phyloP scores from a whole-genome alignment of 2,797 vertebrate genomes.

The Gastrophryne carolinensis region DNA sequence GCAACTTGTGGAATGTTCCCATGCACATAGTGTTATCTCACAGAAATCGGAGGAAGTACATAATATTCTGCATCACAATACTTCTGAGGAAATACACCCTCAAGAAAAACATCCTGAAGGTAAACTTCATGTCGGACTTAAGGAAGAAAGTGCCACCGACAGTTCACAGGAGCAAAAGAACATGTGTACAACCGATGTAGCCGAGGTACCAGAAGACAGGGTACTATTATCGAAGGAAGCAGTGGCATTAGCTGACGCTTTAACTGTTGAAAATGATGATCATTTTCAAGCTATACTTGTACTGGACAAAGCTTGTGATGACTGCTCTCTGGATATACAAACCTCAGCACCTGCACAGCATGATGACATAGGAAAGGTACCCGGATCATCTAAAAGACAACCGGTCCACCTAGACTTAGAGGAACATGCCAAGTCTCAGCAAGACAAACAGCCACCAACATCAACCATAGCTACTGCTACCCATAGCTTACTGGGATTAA shows the following conservation, averaged over 20 bases:
- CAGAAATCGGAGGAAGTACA: conserved; percentile 26
- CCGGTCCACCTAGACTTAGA: no score
- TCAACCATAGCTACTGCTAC: no score
- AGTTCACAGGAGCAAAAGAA: conserved; percentile 1
- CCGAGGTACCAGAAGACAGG: neutral
- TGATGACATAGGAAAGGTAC: no score
- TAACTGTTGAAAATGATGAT: neutral
- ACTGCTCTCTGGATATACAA: neutral
- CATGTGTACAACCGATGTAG: neutral
- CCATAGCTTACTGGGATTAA: no score
- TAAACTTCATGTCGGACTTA: neutral
- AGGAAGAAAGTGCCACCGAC: neutral
- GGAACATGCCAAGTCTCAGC: no score
- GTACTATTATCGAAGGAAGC: neutral
- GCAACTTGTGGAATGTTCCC: neutral
- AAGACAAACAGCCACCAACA: no score
- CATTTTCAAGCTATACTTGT: neutral
- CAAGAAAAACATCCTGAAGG: conserved; percentile 42
- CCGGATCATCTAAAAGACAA: neutral
- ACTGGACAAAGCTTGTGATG: neutral
- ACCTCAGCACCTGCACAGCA: neutral
- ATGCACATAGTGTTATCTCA: neutral
- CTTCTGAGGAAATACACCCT: conserved; percentile 32
- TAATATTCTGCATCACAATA: conserved; percentile 7
- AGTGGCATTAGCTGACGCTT: neutral